A percentile compares a stretch with the other conserved stretches of the same genome.
Evolutionary conservation across 2,888 invertebrate species (phyloP).

Genomic region (Troides aeacus): DNA sequence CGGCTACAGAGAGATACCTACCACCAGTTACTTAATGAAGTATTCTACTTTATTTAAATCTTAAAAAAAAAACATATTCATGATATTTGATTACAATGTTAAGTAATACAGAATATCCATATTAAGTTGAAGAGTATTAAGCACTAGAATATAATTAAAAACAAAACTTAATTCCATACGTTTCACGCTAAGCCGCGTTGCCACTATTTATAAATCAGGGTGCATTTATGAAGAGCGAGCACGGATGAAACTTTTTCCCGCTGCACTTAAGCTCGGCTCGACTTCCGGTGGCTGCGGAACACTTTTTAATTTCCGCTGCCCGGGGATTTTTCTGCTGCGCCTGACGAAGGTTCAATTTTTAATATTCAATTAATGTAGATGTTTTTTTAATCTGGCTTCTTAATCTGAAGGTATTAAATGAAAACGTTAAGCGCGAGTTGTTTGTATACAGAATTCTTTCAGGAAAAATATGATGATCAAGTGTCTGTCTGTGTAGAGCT

Average conservation of each 20-base stretch:
- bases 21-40: too few relatives aligned
- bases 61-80: too few relatives aligned
- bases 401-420: slow-evolving; percentile 44
- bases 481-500: too few relatives aligned
- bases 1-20: too few relatives aligned
- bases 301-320: slow-evolving; percentile 77
- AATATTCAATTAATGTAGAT: slow-evolving; percentile 76
- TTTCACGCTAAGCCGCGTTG: slow-evolving; percentile 27
- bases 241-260: slow-evolving; percentile 61
- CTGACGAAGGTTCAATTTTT: slow-evolving; percentile 74
- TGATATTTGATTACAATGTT: too few relatives aligned
- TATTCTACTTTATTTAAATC: too few relatives aligned
- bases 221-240: slow-evolving; percentile 54
- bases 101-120: background rate
- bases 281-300: slow-evolving; percentile 64
- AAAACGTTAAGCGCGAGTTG: slow-evolving; percentile 5
- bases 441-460: background rate
- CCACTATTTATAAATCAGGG: slow-evolving; percentile 39
- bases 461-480: too few relatives aligned
- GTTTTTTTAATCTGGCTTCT: slow-evolving; percentile 54
- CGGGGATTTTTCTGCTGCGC: slow-evolving; percentile 71
- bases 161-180: slow-evolving; percentile 8
- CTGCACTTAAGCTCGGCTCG: slow-evolving; percentile 62
- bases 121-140: background rate
- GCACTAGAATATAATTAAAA: slow-evolving; percentile 12